Percentiles rank a stretch among this genome's conserved stretches.
Evolutionary conservation across 30 jellyfish, hydroid and myxozoan species (phyloP).

Genomic region (Rhopilema esculentum): DNA sequence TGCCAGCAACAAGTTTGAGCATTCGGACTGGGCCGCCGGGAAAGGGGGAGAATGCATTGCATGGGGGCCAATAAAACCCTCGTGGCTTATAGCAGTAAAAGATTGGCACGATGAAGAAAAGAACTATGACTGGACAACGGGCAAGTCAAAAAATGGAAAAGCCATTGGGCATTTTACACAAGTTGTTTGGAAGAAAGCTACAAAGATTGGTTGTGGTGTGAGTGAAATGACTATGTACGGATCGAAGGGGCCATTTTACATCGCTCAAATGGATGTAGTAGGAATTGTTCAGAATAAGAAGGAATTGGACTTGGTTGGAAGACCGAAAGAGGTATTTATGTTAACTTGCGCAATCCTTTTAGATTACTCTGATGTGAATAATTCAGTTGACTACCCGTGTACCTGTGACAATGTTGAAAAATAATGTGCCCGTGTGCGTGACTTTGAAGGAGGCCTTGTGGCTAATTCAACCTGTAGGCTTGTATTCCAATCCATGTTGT

Average conservation of each 20-base stretch:
- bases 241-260: conserved; percentile 76
- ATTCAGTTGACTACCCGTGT: not conserved
- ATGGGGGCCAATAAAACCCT: conserved; percentile 74
- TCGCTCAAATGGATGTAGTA: conserved; percentile 78
- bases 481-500: no score
- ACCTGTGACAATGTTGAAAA: not conserved
- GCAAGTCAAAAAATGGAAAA: conserved; percentile 65
- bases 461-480: no score
- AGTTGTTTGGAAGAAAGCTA: conserved; percentile 82
- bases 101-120: conserved; percentile 85
- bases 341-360: not conserved
- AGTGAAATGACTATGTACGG: conserved; percentile 69
- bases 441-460: no score
- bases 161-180: conserved; percentile 82
- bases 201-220: conserved; percentile 73
- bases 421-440: not conserved
- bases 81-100: conserved; percentile 72
- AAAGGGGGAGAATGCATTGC: conserved; percentile 85
- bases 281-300: conserved; percentile 66
- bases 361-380: not conserved
- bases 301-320: conserved; percentile 59
- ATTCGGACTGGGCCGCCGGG: conserved; percentile 83
- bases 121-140: conserved; percentile 74
- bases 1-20: conserved; percentile 56
- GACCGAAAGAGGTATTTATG: conserved; percentile 58